Conservation (phyloP, 2,113 vertebrate species). For the Aspiorhynchus laticeps region DNA sequence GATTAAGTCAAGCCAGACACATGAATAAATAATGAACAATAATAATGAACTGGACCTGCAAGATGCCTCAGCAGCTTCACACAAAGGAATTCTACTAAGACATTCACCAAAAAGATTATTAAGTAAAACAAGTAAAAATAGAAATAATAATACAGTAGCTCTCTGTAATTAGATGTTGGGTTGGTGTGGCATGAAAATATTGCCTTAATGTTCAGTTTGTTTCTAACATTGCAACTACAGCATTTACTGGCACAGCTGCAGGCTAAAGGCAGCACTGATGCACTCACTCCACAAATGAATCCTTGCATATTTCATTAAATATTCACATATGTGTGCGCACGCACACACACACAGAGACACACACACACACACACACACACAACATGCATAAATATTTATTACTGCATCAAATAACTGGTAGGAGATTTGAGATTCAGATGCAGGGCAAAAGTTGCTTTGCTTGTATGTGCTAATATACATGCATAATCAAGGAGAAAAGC, state of each 20-base stretch:
- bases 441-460: not conserved
- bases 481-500: conserved; percentile 1
- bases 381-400: conserved; percentile 26
- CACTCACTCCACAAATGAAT: conserved; percentile 24
- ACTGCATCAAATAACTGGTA: not conserved
- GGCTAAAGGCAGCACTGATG: conserved; percentile 23
- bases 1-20: conserved; percentile 4
- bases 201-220: not conserved
- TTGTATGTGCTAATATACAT: not conserved
- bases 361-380: not conserved
- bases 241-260: not conserved
- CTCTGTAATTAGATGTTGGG: not conserved
- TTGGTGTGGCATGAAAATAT: not conserved
- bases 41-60: not conserved
- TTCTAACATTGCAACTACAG: not conserved
- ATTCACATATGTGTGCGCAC: not conserved
- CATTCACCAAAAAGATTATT: not conserved
- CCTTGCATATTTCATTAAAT: conserved; percentile 29
- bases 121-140: not conserved
- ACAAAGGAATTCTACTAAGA: not conserved
- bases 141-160: not conserved
- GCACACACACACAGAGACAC: not conserved
- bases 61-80: not conserved
- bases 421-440: not conserved
- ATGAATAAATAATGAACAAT: conserved; percentile 30